Base-by-base conservation (phyloP, 2,888 invertebrate genomes). In the Clistopyga incitator region DNA sequence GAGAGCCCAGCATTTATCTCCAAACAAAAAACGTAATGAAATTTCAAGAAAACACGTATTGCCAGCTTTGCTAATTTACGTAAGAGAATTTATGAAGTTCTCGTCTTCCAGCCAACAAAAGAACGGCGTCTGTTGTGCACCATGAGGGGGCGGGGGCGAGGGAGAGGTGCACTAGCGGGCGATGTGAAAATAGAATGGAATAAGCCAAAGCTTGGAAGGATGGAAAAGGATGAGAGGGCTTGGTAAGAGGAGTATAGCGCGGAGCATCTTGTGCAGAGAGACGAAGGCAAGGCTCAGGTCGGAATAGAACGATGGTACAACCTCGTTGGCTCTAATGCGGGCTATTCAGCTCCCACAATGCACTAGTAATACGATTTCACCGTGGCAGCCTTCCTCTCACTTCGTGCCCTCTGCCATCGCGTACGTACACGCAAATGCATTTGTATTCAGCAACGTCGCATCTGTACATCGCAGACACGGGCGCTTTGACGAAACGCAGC, bases 311-410 rank as follows among this genome's bases (percentile, higher is more conserved):
- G 88, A 88, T 86, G 88, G 90, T 88, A 89, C 89, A 91, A 92
- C 89, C 89, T 91, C 90, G 90, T 91, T 90, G 90, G 87, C 88
- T 91, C 91, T 92, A 92, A 92, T 92, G 91, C 91, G 87, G 88
- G 88, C 92, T 92, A 92, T 92, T 92, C 92, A 92, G 89, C 89
- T 89, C 81, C 91, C 90, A 92, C 92, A 92, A 92, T 92, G 92
- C 90, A 90, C 91, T 90, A 90, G 91, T 92, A 92, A 92, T 92
- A 92, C 91, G 91, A 92, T 92, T 92, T 92, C 88, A 86, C 86
- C 89, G 88, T 89, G 85, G 82, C 87, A 87, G 78, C 64, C 75
- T 76, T 61, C 64, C 81, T 52, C 70, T 87, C 86, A 78, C 84
- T 76, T 70, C 86, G 86, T 84, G 64, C 83, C 86, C 85, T 85